Base-by-base conservation (phyloP, 2,797 vertebrate genomes). In the Sebastes ruberrimus region DNA sequence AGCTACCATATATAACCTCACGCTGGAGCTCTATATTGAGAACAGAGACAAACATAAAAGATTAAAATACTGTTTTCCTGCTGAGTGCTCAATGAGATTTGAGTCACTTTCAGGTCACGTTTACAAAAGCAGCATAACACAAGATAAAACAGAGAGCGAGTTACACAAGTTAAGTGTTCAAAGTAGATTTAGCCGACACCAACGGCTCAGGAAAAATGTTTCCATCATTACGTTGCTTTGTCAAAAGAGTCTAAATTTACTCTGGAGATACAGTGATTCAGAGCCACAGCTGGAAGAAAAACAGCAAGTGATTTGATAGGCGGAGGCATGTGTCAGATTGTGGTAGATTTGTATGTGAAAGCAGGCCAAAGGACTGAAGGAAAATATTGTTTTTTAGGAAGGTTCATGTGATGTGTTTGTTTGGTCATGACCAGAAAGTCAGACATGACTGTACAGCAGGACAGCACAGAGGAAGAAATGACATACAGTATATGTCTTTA, bases 181-280 rank as follows among this genome's bases (percentile, higher is more conserved):
- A 87, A 87, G 78, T 71, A 33, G 53, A 70, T 82, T 75, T 33
- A 79, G 61, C 33, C 33, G 65, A 82, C 69, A 69, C 11, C 28
- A 74, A 42, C 59, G 35, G 79, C 59, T 74, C 10, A 4, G 71
- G 66, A 68, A 69, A 85, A 87, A 68, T 28, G 56, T 75, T 86
- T 83, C 67, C 42, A 66, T 78, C 61, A 61, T 74, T 68, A 68
- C 61, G 22, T 77, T 52, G 53, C 74, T 83, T 74, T 68, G 46
- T 82, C 35, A 77, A 74, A 71, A 70, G 27, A 81, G 60, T 86
- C 69, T 85, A 88, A 85, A 87, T 90, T 86, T 89, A 89, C 71
- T 77, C 23, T 68, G 49, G 67, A 71, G 66, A 67, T 61, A 52
- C 30, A 70, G 66, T 22, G 55, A 82, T 76, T 80, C 83, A 74